Percentiles rank a stretch among this genome's conserved stretches.
phyloP scores from a whole-genome alignment of 2,888 invertebrate genomes.

The Physocephala rufipes region DNA sequence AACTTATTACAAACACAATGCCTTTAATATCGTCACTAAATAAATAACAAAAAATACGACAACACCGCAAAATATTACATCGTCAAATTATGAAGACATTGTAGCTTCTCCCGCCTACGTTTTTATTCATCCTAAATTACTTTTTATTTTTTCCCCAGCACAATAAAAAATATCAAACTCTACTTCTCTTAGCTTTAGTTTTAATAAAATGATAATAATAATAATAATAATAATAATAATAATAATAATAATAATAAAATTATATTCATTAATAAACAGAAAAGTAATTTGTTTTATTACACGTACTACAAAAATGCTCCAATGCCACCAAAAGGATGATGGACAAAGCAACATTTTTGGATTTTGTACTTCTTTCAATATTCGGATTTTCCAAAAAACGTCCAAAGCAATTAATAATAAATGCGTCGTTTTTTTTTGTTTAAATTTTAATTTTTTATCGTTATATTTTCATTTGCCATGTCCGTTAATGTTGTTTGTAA shows the following conservation, averaged over 20 bases:
- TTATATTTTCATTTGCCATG: background rate
- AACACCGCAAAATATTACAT: too few species aligned
- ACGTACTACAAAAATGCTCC: constrained; percentile 11
- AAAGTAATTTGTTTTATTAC: constrained; percentile 28
- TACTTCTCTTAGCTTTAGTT: constrained; percentile 35
- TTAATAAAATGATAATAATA: constrained; percentile 40
- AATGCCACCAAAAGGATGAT: background rate
- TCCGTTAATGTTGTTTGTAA: background rate
- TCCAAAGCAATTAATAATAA: background rate
- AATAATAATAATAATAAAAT: constrained; percentile 42
- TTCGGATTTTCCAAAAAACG: background rate
- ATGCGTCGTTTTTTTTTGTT: background rate
- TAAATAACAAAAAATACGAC: too few species aligned
- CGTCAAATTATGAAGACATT: background rate
- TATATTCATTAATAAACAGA: constrained; percentile 42
- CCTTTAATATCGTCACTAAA: too few species aligned
- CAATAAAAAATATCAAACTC: background rate
- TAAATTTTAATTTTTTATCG: background rate
- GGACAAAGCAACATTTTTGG: constrained; percentile 19
- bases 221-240: constrained; percentile 37
- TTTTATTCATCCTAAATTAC: background rate
- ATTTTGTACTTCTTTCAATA: constrained; percentile 21
- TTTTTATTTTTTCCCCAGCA: background rate
- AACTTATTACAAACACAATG: too few species aligned
- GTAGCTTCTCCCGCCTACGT: background rate